Percentiles rank a stretch among this genome's conserved stretches.
Evolutionary conservation across 2,888 invertebrate species (phyloP).

Genomic region (Caenorhabditis virilis): DNA sequence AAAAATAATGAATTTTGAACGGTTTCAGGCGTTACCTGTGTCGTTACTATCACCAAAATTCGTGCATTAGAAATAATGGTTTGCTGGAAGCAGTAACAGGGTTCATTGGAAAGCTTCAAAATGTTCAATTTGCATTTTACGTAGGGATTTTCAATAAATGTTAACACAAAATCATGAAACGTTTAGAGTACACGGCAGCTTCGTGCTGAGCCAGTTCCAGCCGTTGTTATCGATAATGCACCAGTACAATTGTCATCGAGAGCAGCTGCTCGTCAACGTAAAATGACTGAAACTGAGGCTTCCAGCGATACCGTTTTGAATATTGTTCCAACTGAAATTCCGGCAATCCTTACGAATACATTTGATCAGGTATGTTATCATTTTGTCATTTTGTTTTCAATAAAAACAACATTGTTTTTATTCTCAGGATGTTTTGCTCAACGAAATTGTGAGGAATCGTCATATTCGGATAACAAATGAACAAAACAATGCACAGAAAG

Average conservation of each 20-base stretch:
- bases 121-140: slow-evolving; percentile 50
- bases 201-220: slow-evolving; percentile 24
- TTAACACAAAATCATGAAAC: no score
- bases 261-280: slow-evolving; percentile 23
- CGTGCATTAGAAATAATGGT: slow-evolving; percentile 49
- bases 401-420: no score
- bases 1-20: neutral
- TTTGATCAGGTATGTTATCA: slow-evolving; percentile 11
- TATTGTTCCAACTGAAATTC: slow-evolving; percentile 25
- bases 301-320: slow-evolving; percentile 27
- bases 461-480: slow-evolving; percentile 22
- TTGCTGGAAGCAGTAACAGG: slow-evolving; percentile 42
- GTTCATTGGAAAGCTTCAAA: slow-evolving; percentile 29
- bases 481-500: slow-evolving; percentile 1
- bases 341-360: slow-evolving; percentile 8
- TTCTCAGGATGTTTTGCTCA: slow-evolving; percentile 24
- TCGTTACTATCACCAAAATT: slow-evolving; percentile 49
- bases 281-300: slow-evolving; percentile 27
- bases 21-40: slow-evolving; percentile 29
- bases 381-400: no score
- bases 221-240: slow-evolving; percentile 24
- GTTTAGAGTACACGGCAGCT: slow-evolving; percentile 33
- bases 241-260: slow-evolving; percentile 19
- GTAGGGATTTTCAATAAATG: no score
- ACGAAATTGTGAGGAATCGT: slow-evolving; percentile 32